Evolutionary conservation across 2,113 vertebrate genomes (phyloP).

Genomic region (Montifringilla adamsi): DNA sequence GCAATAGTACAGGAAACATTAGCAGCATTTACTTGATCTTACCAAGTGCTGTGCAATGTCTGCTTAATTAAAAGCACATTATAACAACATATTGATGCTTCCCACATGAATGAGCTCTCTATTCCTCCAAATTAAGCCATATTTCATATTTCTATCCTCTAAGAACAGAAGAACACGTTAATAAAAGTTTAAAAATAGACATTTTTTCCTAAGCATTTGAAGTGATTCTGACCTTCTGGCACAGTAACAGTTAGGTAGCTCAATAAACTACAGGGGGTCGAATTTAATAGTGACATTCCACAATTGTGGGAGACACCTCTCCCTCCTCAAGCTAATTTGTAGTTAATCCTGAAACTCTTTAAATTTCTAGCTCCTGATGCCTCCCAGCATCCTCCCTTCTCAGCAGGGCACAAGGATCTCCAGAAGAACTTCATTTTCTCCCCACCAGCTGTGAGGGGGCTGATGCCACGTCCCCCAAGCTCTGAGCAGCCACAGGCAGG

Average conservation of each 20-base stretch:
- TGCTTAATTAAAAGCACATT: conserved; percentile 57
- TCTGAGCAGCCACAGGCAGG: accelerated
- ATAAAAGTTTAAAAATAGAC: neutral
- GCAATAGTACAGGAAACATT: neutral
- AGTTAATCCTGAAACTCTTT: neutral
- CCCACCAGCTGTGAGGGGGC: neutral
- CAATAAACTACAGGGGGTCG: neutral
- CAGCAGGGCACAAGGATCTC: neutral
- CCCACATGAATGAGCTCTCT: conserved; percentile 14
- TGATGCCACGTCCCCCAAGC: neutral
- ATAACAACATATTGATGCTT: conserved; percentile 30
- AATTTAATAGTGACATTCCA: neutral
- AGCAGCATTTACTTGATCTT: conserved; percentile 16
- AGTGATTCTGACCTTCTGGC: neutral
- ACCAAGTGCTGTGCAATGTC: neutral
- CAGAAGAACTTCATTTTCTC: accelerated
- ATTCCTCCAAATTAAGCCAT: conserved; percentile 5
- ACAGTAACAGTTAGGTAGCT: neutral
- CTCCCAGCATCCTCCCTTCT: neutral
- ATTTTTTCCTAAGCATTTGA: neutral
- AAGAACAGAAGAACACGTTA: neutral
- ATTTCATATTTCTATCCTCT: neutral
- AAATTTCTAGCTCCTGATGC: neutral
- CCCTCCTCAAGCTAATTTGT: neutral
- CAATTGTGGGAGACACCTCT: neutral